Conservation (phyloP, 2,113 vertebrate genomes). For the Motacilla tschutschensis region DNA sequence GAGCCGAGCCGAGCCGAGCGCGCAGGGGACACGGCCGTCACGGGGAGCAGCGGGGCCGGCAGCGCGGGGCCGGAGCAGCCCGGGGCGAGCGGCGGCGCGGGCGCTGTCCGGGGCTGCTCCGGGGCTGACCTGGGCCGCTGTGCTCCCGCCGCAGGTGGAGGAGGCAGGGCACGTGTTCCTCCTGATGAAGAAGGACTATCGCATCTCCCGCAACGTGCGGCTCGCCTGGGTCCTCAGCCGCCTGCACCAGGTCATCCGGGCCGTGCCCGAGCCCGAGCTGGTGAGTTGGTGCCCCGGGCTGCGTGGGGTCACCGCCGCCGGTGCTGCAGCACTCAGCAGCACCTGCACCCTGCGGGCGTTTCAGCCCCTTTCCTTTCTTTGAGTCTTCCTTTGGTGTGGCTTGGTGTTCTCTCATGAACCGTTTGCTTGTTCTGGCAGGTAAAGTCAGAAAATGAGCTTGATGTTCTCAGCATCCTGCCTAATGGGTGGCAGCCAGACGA, state of each 20-base stretch:
- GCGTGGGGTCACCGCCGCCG: fast-evolving
- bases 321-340: fast-evolving
- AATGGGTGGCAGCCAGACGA: constrained; percentile 90
- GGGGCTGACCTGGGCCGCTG: not conserved
- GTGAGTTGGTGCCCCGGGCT: constrained; percentile 65
- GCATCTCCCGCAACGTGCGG: constrained; percentile 95
- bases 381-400: too few species aligned
- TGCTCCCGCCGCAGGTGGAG: constrained; percentile 80
- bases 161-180: constrained; percentile 95
- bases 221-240: constrained; percentile 94
- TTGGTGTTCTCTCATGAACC: fast-evolving
- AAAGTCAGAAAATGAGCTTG: constrained; percentile 86
- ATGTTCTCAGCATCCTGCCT: constrained; percentile 88
- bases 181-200: constrained; percentile 94
- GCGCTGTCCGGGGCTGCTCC: not conserved
- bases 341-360: not conserved
- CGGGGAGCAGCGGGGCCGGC: not conserved
- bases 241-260: constrained; percentile 88
- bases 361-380: not conserved
- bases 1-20: fast-evolving
- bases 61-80: too few species aligned
- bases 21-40: not conserved
- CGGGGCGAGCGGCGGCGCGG: not conserved
- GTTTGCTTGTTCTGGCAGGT: constrained; percentile 56
- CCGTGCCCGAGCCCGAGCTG: constrained; percentile 82